Percentiles rank a stretch among this genome's conserved stretches.
Evolutionary conservation across 2,113 vertebrate genomes (phyloP).

Genomic region (Aldabrachelys gigantea): DNA sequence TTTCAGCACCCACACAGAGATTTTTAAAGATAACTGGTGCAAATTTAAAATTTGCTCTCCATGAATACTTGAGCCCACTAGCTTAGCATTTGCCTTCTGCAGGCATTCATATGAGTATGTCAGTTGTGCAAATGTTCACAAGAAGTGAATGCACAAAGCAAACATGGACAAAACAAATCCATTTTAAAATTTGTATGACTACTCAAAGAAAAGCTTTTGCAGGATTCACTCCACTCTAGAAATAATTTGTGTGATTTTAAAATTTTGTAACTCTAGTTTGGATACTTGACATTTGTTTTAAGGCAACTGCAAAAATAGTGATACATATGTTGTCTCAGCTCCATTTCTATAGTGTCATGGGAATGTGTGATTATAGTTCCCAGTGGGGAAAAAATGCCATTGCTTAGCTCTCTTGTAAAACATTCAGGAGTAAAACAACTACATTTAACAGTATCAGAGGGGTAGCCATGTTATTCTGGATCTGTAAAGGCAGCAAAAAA

Average conservation of each 20-base stretch:
- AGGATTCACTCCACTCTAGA: background rate
- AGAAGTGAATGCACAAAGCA: background rate
- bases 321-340: background rate
- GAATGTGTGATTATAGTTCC: background rate
- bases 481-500: no score
- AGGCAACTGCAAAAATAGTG: background rate
- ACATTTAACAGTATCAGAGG: background rate
- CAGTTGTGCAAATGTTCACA: rapidly evolving
- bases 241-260: background rate
- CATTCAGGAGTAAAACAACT: background rate
- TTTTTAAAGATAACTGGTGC: background rate
- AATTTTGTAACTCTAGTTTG: background rate
- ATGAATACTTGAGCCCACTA: background rate
- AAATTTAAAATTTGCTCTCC: background rate
- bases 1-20: background rate
- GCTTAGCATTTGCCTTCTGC: background rate
- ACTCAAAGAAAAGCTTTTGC: background rate
- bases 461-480: no score
- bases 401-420: background rate
- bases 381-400: background rate
- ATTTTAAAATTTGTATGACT: background rate
- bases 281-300: background rate
- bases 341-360: background rate
- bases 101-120: rapidly evolving
- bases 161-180: background rate